phyloP scores from a whole-genome alignment of 2,113 vertebrate species.

The Gambusia affinis region DNA sequence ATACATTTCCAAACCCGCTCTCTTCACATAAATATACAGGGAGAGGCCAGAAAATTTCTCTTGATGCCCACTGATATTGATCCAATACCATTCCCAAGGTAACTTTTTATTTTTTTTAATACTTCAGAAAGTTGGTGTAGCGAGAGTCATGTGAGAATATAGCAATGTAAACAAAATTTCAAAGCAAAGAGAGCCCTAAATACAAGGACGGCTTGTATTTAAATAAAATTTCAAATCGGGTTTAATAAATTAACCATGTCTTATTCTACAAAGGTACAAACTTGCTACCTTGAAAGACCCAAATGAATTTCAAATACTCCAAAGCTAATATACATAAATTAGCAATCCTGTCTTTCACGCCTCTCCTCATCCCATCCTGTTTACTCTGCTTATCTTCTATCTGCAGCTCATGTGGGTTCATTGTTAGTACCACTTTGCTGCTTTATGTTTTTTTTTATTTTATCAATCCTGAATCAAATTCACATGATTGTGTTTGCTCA shows the following conservation, averaged over 20 bases:
- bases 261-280: not conserved
- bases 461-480: slow-evolving; percentile 35
- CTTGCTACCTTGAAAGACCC: not conserved
- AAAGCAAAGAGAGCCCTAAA: not conserved
- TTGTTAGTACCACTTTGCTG: slow-evolving; percentile 37
- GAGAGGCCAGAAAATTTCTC: not conserved
- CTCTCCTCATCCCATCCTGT: no score
- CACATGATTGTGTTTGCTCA: slow-evolving; percentile 7
- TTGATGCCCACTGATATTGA: not conserved
- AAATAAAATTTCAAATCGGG: not conserved
- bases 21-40: not conserved
- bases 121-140: slow-evolving; percentile 12
- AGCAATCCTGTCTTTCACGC: not conserved
- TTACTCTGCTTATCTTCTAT: not conserved
- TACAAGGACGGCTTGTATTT: not conserved
- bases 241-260: not conserved
- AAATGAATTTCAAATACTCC: slow-evolving; percentile 25
- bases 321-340: slow-evolving; percentile 18
- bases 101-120: not conserved
- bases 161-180: slow-evolving; percentile 5
- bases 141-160: slow-evolving; percentile 1
- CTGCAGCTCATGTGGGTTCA: slow-evolving; percentile 6
- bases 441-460: slow-evolving; percentile 34
- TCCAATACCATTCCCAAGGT: not conserved
- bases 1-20: not conserved